Conservation (phyloP, 2,888 invertebrate genomes). For the Synergus japonicus region DNA sequence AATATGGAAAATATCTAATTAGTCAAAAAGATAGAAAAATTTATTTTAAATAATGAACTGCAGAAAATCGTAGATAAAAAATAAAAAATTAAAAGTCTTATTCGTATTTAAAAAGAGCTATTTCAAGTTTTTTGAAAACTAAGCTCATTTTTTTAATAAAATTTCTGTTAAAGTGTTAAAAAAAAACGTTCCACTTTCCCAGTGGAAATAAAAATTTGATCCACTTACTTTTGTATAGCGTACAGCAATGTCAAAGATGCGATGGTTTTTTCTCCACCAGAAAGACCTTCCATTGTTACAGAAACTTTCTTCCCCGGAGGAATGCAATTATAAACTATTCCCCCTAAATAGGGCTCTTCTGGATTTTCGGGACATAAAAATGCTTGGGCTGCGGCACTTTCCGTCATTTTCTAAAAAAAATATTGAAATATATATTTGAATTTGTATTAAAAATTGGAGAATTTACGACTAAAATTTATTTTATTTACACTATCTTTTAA, state of each 20-base stretch:
- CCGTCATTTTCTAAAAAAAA: slow-evolving; percentile 83
- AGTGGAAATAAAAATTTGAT: slow-evolving; percentile 1
- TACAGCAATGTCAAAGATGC: slow-evolving; percentile 97
- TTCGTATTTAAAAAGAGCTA: too few relatives aligned
- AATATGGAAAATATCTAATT: background rate
- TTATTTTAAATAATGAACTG: too few relatives aligned
- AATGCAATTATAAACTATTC: slow-evolving; percentile 98
- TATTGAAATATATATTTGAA: slow-evolving; percentile 44
- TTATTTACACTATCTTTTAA: too few relatives aligned
- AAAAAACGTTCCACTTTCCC: too few relatives aligned
- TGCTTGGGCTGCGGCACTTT: slow-evolving; percentile 94
- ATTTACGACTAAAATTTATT: too few relatives aligned
- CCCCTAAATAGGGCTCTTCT: slow-evolving; percentile 98
- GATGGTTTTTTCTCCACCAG: slow-evolving; percentile 98
- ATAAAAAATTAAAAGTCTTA: too few relatives aligned
- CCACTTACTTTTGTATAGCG: slow-evolving; percentile 91
- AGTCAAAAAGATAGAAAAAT: too few relatives aligned
- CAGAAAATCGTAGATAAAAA: too few relatives aligned
- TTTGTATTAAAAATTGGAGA: background rate
- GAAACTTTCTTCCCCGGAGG: slow-evolving; percentile 96
- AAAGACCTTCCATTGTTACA: slow-evolving; percentile 96
- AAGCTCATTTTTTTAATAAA: too few relatives aligned
- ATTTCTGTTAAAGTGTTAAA: too few relatives aligned
- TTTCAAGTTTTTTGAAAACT: too few relatives aligned
- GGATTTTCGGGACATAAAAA: slow-evolving; percentile 96